A percentile compares a stretch with the other conserved stretches of the same genome.
These are phyloP conservation scores for Ips typographus DNA, from an alignment of 1,140 invertebrate species.

Conservation along the genomic window DNA sequence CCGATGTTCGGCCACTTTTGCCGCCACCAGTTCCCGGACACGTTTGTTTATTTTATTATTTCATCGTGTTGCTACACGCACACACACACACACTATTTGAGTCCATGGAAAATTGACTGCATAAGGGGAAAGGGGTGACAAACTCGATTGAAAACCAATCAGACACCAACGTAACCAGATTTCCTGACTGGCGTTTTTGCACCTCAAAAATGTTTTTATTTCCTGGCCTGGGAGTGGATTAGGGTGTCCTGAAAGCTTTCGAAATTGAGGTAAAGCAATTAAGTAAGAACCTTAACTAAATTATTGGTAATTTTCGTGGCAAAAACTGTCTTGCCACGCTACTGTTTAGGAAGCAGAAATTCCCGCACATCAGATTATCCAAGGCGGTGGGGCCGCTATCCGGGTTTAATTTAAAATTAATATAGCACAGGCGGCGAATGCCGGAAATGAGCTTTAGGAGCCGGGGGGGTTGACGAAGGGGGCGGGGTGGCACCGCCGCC, in stretches of 20 bases:
- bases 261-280: too few species aligned
- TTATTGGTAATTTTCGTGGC: not conserved
- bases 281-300: too few species aligned
- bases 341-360: conserved; percentile 39
- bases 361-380: conserved; percentile 56
- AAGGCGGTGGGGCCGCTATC: conserved; percentile 54
- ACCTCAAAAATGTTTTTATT: too few species aligned
- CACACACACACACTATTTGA: too few species aligned
- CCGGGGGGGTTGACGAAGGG: conserved; percentile 42
- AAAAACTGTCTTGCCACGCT: conserved; percentile 42
- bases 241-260: not conserved
- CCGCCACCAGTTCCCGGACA: conserved; percentile 27
- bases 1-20: conserved; percentile 50
- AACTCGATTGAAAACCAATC: too few species aligned
- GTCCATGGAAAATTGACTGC: too few species aligned
- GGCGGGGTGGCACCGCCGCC: conserved; percentile 11
- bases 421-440: conserved; percentile 60
- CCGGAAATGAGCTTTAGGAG: conserved; percentile 60
- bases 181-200: too few species aligned
- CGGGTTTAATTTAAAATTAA: conserved; percentile 65
- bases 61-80: not conserved
- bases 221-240: too few species aligned
- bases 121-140: too few species aligned
- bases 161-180: too few species aligned
- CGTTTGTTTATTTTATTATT: conserved; percentile 11